phyloP scores from a whole-genome alignment of 2,888 invertebrate genomes.

The Leptopilina myrica region DNA sequence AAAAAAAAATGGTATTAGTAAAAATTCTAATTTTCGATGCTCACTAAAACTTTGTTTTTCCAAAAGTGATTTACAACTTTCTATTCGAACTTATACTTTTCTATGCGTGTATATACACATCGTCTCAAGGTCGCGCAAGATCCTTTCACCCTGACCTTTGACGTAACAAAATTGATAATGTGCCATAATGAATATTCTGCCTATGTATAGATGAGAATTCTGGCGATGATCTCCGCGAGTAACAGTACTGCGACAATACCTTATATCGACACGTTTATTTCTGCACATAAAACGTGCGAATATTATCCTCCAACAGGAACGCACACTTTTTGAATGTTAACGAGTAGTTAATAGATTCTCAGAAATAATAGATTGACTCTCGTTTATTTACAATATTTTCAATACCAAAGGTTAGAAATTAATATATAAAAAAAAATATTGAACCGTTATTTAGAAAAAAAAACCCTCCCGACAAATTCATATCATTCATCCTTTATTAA shows the following conservation, averaged over 20 bases:
- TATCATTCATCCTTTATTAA: no score
- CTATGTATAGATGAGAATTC: conserved; percentile 13
- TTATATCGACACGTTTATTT: conserved; percentile 32
- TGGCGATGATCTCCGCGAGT: not conserved
- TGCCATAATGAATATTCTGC: conserved; percentile 3
- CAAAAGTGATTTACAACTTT: no score
- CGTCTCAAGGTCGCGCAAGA: no score
- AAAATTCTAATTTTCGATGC: no score
- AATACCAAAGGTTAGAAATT: conserved; percentile 8
- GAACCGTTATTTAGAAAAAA: not conserved
- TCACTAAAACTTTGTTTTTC: no score
- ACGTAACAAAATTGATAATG: not conserved
- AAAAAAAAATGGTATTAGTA: no score
- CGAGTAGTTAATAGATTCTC: not conserved
- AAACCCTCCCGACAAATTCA: no score
- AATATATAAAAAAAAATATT: not conserved
- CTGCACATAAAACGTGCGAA: conserved; percentile 9
- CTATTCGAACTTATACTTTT: no score
- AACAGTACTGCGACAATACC: conserved; percentile 24
- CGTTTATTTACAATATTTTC: conserved; percentile 3
- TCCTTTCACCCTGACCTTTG: conserved; percentile 34
- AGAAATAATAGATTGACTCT: not conserved
- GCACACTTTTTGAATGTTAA: conserved; percentile 12
- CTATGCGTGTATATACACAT: no score
- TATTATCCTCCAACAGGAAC: not conserved